These are phyloP conservation scores for Apteryx owenii DNA, from an alignment of 2,113 vertebrate genomes.

Conservation along the genomic window DNA sequence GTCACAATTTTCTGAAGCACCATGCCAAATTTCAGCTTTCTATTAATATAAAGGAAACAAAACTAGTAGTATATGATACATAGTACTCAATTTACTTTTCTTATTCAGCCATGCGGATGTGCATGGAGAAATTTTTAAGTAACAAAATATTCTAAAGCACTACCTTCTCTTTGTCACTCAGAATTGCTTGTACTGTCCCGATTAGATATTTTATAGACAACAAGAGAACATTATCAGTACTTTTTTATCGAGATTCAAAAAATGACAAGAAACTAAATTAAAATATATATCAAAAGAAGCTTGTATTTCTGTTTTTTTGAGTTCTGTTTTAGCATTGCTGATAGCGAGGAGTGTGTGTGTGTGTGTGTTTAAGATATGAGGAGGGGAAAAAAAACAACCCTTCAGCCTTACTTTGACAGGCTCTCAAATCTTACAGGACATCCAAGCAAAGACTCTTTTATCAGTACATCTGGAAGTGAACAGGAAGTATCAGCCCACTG, in stretches of 20 bases:
- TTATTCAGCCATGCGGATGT: not conserved
- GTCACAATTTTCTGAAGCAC: not conserved
- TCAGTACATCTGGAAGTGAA: slow-evolving; percentile 26
- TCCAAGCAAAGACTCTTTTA: not conserved
- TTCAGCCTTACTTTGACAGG: not conserved
- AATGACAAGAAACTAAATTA: not conserved
- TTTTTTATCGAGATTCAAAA: not conserved
- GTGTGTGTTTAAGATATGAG: not conserved
- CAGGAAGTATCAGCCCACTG: slow-evolving; percentile 46
- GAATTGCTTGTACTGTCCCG: not conserved
- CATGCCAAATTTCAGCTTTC: not conserved
- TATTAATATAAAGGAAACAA: not conserved
- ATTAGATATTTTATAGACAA: not conserved
- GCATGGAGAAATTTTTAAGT: not conserved
- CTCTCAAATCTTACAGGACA: not conserved
- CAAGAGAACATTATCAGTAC: not conserved
- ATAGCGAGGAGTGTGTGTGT: not conserved
- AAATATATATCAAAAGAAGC: rapidly evolving
- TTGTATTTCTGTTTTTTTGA: not conserved
- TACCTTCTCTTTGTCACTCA: not conserved
- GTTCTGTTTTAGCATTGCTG: not conserved
- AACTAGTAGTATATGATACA: not conserved
- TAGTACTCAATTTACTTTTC: not conserved
- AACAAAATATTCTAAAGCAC: not conserved
- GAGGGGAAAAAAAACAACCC: not conserved